A percentile compares a stretch with the other conserved stretches of the same genome.
These are phyloP conservation scores for Lucinisca nassula DNA, from an alignment of 2,888 invertebrate species.

Conservation along the genomic window DNA sequence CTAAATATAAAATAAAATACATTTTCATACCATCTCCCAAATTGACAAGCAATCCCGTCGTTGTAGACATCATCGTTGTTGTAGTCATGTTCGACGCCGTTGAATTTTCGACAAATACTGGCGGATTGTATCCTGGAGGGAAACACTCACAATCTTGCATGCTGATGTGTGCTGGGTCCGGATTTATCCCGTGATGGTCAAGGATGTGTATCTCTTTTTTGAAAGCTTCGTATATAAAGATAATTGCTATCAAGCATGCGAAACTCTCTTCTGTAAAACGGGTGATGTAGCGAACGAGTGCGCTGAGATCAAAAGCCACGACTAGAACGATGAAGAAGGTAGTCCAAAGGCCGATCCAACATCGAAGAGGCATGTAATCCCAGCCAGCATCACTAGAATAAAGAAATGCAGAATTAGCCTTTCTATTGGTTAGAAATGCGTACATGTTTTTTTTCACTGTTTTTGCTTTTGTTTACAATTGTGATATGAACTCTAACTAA, in stretches of 20 bases:
- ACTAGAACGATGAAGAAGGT: slow-evolving; percentile 94
- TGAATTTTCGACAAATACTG: neutral
- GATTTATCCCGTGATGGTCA: slow-evolving; percentile 62
- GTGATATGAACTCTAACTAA: no score
- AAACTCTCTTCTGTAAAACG: slow-evolving; percentile 99
- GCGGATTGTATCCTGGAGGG: slow-evolving; percentile 35
- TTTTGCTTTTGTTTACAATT: no score
- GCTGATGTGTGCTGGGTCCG: slow-evolving; percentile 44
- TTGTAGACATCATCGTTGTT: slow-evolving; percentile 45
- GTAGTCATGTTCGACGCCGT: slow-evolving; percentile 25
- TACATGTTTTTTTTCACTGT: no score
- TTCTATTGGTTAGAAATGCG: no score
- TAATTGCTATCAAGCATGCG: slow-evolving; percentile 98
- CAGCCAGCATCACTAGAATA: slow-evolving; percentile 89
- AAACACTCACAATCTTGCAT: slow-evolving; percentile 64
- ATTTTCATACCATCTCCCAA: no score
- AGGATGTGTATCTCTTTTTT: slow-evolving; percentile 94
- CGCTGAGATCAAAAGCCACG: slow-evolving; percentile 98
- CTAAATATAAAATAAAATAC: no score
- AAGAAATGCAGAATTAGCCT: slow-evolving; percentile 3
- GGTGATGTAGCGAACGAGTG: slow-evolving; percentile 98
- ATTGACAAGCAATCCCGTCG: neutral
- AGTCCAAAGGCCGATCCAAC: slow-evolving; percentile 99
- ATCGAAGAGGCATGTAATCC: slow-evolving; percentile 97
- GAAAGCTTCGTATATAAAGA: slow-evolving; percentile 99